Conservation (phyloP, 2,888 invertebrate genomes). For the Cosmia pyralina region DNA sequence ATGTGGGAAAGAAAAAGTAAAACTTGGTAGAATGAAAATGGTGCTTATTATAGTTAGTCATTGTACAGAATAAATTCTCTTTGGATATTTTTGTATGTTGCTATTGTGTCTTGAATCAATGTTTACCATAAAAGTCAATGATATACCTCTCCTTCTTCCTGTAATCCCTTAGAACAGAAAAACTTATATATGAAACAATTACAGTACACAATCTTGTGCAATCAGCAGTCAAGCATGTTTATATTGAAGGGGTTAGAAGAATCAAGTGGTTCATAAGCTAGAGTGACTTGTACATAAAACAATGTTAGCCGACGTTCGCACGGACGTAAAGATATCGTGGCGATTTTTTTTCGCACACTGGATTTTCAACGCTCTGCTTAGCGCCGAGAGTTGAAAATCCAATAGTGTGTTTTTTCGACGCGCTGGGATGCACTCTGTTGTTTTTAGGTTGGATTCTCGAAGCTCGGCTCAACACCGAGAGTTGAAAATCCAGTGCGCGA, state of each 20-base stretch:
- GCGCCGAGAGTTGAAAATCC: no score
- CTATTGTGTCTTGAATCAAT: conserved; percentile 73
- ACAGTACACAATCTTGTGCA: conserved; percentile 70
- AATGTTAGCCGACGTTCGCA: no score
- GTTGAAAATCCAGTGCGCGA: no score
- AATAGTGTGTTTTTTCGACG: no score
- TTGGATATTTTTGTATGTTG: conserved; percentile 85
- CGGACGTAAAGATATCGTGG: no score
- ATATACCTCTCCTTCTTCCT: conserved; percentile 60
- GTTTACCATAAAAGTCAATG: conserved; percentile 59
- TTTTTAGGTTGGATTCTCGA: no score
- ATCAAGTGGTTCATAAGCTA: conserved; percentile 63
- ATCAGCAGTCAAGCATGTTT: conserved; percentile 70
- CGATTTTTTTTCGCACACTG: no score
- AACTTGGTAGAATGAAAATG: conserved; percentile 85
- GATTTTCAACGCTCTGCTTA: no score
- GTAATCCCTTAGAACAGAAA: conserved; percentile 42
- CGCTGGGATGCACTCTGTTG: no score
- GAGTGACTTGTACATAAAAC: conserved; percentile 68
- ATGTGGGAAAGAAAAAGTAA: conserved; percentile 70
- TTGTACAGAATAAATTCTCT: conserved; percentile 90
- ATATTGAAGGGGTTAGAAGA: conserved; percentile 60
- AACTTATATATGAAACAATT: conserved; percentile 33
- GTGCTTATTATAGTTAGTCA: conserved; percentile 89
- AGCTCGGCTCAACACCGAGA: no score